Base-by-base conservation (phyloP, 1,140 invertebrate genomes). In the Trichogramma pretiosum region DNA sequence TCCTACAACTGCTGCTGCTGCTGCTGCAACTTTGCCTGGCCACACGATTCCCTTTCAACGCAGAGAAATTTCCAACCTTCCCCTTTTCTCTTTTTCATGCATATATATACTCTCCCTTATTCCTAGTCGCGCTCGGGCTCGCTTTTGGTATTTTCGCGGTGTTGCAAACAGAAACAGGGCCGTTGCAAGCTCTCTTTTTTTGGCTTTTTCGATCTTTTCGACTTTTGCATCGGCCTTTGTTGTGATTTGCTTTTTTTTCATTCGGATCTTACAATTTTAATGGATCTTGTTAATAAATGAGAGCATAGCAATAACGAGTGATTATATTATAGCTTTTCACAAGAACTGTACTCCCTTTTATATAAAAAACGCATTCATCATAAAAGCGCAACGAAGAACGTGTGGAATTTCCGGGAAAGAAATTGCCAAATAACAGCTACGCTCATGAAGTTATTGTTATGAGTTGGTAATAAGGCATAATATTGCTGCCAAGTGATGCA, bases 381-480 rank as follows among this genome's bases (percentile, higher is more conserved):
- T n/a, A 46, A 17, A 38, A 16, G 47, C 28, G 9, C n/a, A 40
- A 49, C 26, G 41, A 38, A 52, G 52, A 56, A 55, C 54, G 50
- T 43, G 41, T 50, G 46, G 50, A 61, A 65, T 63, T 61, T 55
- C 57, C 18, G 21, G 41, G 42, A 28, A 43, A 56, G 53, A n/a
- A n/a, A n/a, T n/a, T n/a, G n/a, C n/a, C n/a, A n/a, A n/a, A n/a
- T n/a, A n/a, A n/a, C n/a, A n/a, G n/a, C n/a, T n/a, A n/a, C n/a
- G n/a, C n/a, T n/a, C n/a, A 41, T 19, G 43, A 50, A 62, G 55
- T 64, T 59, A 55, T 48, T 57, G 58, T 60, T 60, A 60, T 53
- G 46, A 50, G 48, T 55, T 55, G 60, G 56, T 64, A 65, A 67
- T 61, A 61, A 64, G 56, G 53, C 61, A 59, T 59, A 64, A 63